Conservation (phyloP, 1,140 invertebrate genomes). For the Microplitis mediator region DNA sequence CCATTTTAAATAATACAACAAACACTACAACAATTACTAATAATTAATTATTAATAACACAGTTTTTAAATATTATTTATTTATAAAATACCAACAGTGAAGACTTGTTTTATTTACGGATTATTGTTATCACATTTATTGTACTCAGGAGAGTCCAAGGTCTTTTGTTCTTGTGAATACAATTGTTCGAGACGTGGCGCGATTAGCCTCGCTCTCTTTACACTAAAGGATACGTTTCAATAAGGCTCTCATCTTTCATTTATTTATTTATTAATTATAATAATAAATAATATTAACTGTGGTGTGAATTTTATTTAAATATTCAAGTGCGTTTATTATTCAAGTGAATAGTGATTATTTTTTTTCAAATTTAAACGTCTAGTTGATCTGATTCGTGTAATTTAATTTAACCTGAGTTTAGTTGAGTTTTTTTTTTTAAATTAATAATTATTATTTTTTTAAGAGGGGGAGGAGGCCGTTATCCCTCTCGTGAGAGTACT, state of each 20-base stretch:
- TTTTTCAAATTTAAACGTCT: no score
- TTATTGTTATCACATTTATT: no score
- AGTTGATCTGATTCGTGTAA: no score
- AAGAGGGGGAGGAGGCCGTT: slow-evolving; percentile 11
- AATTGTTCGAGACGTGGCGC: background rate
- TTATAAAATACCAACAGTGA: no score
- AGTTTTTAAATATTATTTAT: no score
- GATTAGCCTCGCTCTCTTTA: slow-evolving; percentile 26
- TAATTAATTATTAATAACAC: no score
- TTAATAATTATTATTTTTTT: background rate
- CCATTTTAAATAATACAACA: background rate
- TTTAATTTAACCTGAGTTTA: no score
- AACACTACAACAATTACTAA: background rate
- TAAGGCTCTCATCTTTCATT: slow-evolving; percentile 3
- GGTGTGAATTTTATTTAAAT: background rate
- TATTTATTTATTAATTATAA: background rate
- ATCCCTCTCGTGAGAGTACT: slow-evolving; percentile 9
- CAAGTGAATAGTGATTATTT: no score
- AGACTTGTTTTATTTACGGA: no score
- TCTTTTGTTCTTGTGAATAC: slow-evolving; percentile 13
- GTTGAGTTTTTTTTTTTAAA: no score
- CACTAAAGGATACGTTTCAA: slow-evolving; percentile 21
- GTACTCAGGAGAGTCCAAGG: slow-evolving; percentile 6
- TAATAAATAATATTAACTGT: background rate
- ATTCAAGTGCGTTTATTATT: no score